phyloP scores from a whole-genome alignment of 2,888 invertebrate genomes.

The Polydrusus tereticollis region DNA sequence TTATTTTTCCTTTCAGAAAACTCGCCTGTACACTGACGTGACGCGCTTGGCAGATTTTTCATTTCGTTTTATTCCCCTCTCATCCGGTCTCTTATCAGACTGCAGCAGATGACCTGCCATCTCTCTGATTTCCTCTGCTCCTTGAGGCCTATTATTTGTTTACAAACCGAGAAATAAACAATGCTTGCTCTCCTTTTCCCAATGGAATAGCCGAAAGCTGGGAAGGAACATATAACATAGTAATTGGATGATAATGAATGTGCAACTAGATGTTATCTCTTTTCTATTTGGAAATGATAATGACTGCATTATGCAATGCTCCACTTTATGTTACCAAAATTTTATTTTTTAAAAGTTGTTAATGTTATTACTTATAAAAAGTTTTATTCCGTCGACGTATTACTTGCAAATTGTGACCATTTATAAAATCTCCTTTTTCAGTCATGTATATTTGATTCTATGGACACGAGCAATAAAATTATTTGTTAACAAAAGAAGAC shows the following conservation, averaged over 20 bases:
- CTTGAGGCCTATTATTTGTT: slow-evolving; percentile 32
- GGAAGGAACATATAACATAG: background rate
- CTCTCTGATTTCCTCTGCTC: slow-evolving; percentile 36
- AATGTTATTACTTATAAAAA: too few relatives aligned
- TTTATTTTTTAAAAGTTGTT: too few relatives aligned
- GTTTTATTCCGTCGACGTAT: too few relatives aligned
- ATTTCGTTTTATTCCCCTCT: slow-evolving; percentile 32
- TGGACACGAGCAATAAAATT: too few relatives aligned
- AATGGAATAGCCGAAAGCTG: slow-evolving; percentile 6
- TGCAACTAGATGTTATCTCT: background rate
- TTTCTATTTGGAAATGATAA: too few relatives aligned
- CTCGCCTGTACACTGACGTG: slow-evolving; percentile 22
- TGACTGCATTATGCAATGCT: too few relatives aligned
- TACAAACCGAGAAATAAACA: slow-evolving; percentile 30
- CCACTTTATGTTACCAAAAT: too few relatives aligned
- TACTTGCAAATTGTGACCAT: too few relatives aligned
- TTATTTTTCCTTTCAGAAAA: slow-evolving; percentile 26
- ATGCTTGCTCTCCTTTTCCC: background rate
- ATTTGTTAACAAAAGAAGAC: too few relatives aligned
- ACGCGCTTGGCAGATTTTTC: slow-evolving; percentile 25
- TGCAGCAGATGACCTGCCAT: slow-evolving; percentile 42
- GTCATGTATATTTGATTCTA: too few relatives aligned
- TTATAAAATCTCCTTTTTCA: too few relatives aligned
- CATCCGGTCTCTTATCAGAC: slow-evolving; percentile 31
- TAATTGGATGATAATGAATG: background rate